These are phyloP conservation scores for Nerophis lumbriciformis DNA, from an alignment of 2,113 vertebrate species.

Conservation along the genomic window DNA sequence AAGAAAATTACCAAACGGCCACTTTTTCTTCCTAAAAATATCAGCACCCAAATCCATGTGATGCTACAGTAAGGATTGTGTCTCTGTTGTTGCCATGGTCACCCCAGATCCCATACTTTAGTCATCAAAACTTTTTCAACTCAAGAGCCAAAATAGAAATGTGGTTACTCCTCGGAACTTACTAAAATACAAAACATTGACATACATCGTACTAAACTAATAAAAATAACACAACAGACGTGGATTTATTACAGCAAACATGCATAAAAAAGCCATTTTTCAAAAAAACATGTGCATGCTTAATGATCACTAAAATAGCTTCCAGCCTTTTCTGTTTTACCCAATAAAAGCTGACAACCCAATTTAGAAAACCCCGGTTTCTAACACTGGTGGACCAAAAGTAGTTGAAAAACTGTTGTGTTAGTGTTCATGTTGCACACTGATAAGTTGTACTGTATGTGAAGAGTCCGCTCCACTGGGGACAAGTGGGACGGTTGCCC, in stretches of 20 bases:
- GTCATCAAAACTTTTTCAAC: not conserved
- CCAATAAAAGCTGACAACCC: too few species aligned
- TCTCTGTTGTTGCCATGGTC: not conserved
- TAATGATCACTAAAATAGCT: too few species aligned
- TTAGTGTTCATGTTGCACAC: slow-evolving; percentile 26
- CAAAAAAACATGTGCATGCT: too few species aligned
- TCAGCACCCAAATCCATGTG: not conserved
- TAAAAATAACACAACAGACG: too few species aligned
- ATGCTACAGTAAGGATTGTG: not conserved
- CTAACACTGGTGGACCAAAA: not conserved
- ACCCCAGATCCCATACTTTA: not conserved
- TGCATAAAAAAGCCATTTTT: too few species aligned
- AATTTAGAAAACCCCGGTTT: not conserved
- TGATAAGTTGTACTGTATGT: slow-evolving; percentile 33
- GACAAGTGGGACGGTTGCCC: slow-evolving; percentile 62
- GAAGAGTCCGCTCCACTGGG: slow-evolving; percentile 51
- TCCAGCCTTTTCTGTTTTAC: too few species aligned
- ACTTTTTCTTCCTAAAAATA: slow-evolving; percentile 13
- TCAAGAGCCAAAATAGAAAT: not conserved
- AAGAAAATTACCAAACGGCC: slow-evolving; percentile 16
- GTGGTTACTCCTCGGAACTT: too few species aligned
- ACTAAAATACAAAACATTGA: too few species aligned
- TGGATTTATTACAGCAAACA: too few species aligned
- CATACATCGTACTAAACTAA: too few species aligned
- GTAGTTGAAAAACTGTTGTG: not conserved